Evolutionary conservation across 2,113 vertebrate genomes (phyloP), one percentile per base, ranked within the genome.

Genomic region (Agelaius phoeniceus): DNA sequence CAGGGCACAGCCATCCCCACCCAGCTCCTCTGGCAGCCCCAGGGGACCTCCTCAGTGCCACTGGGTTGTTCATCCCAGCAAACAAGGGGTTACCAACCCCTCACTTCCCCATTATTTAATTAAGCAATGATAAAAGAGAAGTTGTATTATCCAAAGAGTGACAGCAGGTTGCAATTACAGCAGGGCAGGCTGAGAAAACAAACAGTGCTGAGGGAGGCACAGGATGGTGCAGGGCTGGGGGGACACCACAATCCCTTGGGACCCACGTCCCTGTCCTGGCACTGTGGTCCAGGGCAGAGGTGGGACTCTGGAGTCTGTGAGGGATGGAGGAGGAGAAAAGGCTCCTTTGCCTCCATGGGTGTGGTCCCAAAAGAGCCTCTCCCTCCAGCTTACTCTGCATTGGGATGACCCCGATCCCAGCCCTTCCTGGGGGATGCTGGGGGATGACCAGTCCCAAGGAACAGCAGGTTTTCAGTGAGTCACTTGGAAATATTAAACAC

Each of bases 21-120:
- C 17, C 62, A 54, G 43, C 51, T 52, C 31, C 76, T 67, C 48
- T 44, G 67, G 59, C 87, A 78, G 28, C 78, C 11, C 21, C 0
- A 0, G 46, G 43, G 46, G 18, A 48, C 54, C 16, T 84, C 39
- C 41, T 49, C 66, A 66, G 52, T 2, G 1, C 24, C 57, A 63
- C 23, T 0, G 4, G 24, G 15, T 5, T 46, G 51, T n/a, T 59
- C 2, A 4, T 11, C 28, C 61, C 0, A 3, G 75, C 27, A n/a
- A 88, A 90, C 28, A 58, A 90, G 37, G 48, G 33, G 59, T 83
- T 92, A 89, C 62, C 44, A 51, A 80, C 86, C 88, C 96, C 93
- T 90, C 68, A 68, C 62, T 54, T 93, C 62, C 76, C 58, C 62
- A 90, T 69, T 90, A 82, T 76, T 94, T 95, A 95, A 96, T 97